Base-by-base conservation (phyloP, 2,888 invertebrate genomes). In the Lycaena phlaeas region DNA sequence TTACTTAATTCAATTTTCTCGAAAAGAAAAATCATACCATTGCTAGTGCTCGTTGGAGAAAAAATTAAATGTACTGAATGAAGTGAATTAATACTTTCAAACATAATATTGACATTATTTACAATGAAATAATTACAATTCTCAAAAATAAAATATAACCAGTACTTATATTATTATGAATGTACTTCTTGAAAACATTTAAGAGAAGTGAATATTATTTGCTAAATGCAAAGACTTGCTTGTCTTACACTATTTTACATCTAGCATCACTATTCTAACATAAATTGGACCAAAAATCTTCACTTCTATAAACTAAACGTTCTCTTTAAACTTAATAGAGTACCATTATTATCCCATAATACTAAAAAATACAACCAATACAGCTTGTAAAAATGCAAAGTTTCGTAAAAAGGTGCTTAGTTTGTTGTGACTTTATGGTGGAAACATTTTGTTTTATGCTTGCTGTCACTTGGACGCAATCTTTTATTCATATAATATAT, bases 231-330 rank as follows among this genome's bases (percentile, higher is more conserved):
- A 12, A 22, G 7, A 18, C 12, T 27, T 28, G 14, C 27, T 17
- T 27, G 14, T 22, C 28, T 15, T 30, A 44, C 27, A 36, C 37
- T 39, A 42, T 40, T 25, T 36, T 36, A 38, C 31, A 41, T 34
- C 46, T 49, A 45, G 36, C 25, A 39, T 51, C 52, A 55, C 57
- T 59, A 61, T 53, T 53, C 68, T 74, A 76, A 68, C 58, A 58
- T 65, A 69, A 69, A 71, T 73, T 72, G 73, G 74, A 75, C 74
- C 77, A 52, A 59, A 53, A 50, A 59, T 58, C 54, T 58, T 58
- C 52, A 50, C 51, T 50, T 54, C 53, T 57, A 52, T 48, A 51
- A 46, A 53, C 58, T 56, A 61, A 56, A 59, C 25, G 11, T 56
- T 51, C n/a, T 57, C 57, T 50, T 53, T 55, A 53, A 63, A 59